Evolutionary conservation across 2,113 vertebrate genomes (phyloP).

Genomic region (Elaphurus davidianus): DNA sequence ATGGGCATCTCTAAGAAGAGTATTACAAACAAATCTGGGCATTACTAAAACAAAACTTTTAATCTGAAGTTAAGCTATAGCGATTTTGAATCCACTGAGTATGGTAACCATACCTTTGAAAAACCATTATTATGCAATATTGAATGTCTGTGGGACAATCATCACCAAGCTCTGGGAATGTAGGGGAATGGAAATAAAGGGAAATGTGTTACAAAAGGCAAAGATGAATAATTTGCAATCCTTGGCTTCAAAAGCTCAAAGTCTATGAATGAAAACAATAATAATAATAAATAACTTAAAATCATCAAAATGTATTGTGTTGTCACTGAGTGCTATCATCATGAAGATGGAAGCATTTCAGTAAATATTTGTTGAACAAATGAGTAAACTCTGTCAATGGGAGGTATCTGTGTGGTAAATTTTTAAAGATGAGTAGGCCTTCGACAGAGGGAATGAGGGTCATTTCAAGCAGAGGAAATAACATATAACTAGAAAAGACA

Average conservation of each 20-base stretch:
- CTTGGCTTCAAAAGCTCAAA: not conserved
- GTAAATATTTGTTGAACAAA: not conserved
- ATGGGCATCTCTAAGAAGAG: not conserved
- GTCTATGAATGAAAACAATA: not conserved
- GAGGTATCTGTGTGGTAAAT: not conserved
- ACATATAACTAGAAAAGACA: not conserved
- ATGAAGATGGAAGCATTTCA: not conserved
- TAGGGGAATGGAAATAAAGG: not conserved
- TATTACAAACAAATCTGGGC: not conserved
- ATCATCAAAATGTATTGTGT: not conserved
- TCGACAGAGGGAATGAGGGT: not conserved
- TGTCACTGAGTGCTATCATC: not conserved
- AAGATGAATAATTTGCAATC: not conserved
- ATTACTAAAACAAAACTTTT: not conserved
- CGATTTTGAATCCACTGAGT: not conserved
- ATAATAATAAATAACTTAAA: not conserved
- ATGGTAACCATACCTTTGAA: not conserved
- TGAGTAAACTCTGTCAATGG: not conserved
- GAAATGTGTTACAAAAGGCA: not conserved
- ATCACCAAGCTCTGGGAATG: not conserved
- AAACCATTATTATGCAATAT: not conserved
- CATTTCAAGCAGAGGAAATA: not conserved
- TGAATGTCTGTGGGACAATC: not conserved
- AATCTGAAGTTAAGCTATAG: not conserved
- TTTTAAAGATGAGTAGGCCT: not conserved